phyloP scores from a whole-genome alignment of 2,888 invertebrate species.

The Elmis aenea region DNA sequence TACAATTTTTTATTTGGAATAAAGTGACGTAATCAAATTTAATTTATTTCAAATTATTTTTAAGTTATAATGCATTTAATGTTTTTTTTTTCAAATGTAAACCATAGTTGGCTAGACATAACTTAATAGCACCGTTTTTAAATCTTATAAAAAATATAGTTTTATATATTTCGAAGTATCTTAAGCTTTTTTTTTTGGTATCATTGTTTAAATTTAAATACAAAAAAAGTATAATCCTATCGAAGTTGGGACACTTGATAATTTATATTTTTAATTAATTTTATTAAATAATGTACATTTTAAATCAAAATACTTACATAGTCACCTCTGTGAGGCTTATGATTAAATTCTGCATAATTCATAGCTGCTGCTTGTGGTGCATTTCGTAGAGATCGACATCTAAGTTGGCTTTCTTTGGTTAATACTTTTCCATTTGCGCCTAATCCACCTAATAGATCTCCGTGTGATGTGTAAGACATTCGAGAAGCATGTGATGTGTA shows the following conservation, averaged over 20 bases:
- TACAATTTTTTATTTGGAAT: too few species aligned
- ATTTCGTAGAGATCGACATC: slow-evolving; percentile 69
- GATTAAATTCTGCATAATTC: slow-evolving; percentile 57
- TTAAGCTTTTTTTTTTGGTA: too few species aligned
- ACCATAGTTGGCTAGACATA: too few species aligned
- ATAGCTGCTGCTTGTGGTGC: slow-evolving; percentile 51
- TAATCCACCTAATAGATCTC: slow-evolving; percentile 76
- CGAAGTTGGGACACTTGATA: not conserved
- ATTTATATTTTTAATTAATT: slow-evolving; percentile 1
- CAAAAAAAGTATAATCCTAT: slow-evolving; percentile 4
- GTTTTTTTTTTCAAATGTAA: too few species aligned
- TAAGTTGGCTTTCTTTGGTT: slow-evolving; percentile 82
- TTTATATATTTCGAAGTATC: too few species aligned
- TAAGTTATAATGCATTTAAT: too few species aligned
- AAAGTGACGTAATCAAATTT: too few species aligned
- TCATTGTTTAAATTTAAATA: slow-evolving; percentile 2
- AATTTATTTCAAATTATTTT: too few species aligned
- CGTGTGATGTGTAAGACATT: slow-evolving; percentile 91
- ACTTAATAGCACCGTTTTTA: too few species aligned
- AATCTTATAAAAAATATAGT: too few species aligned
- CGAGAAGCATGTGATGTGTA: slow-evolving; percentile 93
- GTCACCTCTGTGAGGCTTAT: slow-evolving; percentile 64
- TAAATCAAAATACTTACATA: slow-evolving; percentile 53
- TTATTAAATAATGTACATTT: slow-evolving; percentile 1
- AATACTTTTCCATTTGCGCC: slow-evolving; percentile 56